Base-by-base conservation (phyloP, 1,140 invertebrate species). In the Hycleus cichorii region DNA sequence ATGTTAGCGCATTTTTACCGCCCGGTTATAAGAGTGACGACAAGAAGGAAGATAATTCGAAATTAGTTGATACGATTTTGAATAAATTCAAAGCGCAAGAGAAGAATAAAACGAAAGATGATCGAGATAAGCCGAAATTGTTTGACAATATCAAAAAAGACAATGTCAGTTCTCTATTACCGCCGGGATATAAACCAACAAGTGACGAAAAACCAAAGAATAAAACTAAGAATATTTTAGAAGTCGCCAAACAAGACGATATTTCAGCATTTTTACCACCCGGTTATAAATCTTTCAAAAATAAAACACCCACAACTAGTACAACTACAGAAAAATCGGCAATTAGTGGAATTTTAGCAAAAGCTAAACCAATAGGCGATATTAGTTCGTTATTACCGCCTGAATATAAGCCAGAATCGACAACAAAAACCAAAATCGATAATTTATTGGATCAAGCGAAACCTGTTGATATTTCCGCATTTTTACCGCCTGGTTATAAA, bases 401-500 rank as follows among this genome's bases (percentile, higher is more conserved):
- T 7, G 76, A 73, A 4, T 80, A 75, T 47, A 75, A 59, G 66
- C 60, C 59, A 24, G 66, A 70, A 39, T 57, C 18, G 47, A n/a
- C 50, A 39, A 47, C 48, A n/a, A 43, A 51, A 39, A n/a, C 11
- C 8, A 43, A 51, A 39, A 8, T 11, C 8, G 18, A 25, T n/a
- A 40, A 12, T 10, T 12, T 12, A 18, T 7, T 43, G 27, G 40
- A 52, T 44, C 10, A 26, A 18, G 56, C 60, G 10, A 65, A 65
- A 67, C 38, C 57, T 0, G 52, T 76, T 57, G 80, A 84, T 62
- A 72, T 83, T 6, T 74, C 78, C 2, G 77, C 75, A 5, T 74
- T 86, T 10, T 65, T 86, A 40, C 84, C 84, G 38, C 79, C 83
- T 24, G 83, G 80, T 9, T 86, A 78, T 69, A 83, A 83, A 57